These are phyloP conservation scores for Zeus faber DNA, from an alignment of 2,113 vertebrate genomes.

Conservation along the genomic window DNA sequence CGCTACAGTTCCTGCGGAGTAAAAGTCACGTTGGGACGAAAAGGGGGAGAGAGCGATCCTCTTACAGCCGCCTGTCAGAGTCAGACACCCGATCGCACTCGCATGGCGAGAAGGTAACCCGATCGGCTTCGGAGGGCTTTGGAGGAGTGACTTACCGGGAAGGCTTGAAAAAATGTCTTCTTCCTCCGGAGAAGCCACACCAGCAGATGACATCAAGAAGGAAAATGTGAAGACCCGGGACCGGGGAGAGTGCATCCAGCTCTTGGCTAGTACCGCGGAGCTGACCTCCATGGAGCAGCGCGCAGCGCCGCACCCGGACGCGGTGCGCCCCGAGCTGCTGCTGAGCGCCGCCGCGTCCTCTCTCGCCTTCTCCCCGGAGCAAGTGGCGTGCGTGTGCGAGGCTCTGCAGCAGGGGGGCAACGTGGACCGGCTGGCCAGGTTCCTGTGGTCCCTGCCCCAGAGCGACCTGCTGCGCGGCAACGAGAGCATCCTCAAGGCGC, in stretches of 20 bases:
- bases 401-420: constrained; percentile 98
- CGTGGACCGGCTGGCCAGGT: constrained; percentile 96
- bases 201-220: constrained; percentile 92
- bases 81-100: constrained; percentile 90
- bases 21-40: constrained; percentile 78
- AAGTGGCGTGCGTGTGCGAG: constrained; percentile 98
- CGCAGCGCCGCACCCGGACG: constrained; percentile 73
- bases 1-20: constrained; percentile 74
- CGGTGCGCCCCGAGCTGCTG: constrained; percentile 87
- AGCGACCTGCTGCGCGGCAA: constrained; percentile 96
- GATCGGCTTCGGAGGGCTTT: constrained; percentile 83
- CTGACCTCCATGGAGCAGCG: constrained; percentile 91
- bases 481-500: constrained; percentile 98
- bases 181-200: constrained; percentile 88
- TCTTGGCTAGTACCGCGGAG: constrained; percentile 77
- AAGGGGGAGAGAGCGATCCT: constrained; percentile 80
- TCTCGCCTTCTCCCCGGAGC: constrained; percentile 95
- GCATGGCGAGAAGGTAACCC: constrained; percentile 95
- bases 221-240: constrained; percentile 92
- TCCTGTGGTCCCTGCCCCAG: constrained; percentile 96
- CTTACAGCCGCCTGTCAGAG: constrained; percentile 87
- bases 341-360: constrained; percentile 84
- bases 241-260: constrained; percentile 77
- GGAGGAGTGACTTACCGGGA: constrained; percentile 88
- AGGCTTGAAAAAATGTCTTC: constrained; percentile 92